Evolutionary conservation across 1,140 invertebrate species (phyloP), one percentile per base, ranked within the genome.

Genomic region (Episyrphus balteatus): DNA sequence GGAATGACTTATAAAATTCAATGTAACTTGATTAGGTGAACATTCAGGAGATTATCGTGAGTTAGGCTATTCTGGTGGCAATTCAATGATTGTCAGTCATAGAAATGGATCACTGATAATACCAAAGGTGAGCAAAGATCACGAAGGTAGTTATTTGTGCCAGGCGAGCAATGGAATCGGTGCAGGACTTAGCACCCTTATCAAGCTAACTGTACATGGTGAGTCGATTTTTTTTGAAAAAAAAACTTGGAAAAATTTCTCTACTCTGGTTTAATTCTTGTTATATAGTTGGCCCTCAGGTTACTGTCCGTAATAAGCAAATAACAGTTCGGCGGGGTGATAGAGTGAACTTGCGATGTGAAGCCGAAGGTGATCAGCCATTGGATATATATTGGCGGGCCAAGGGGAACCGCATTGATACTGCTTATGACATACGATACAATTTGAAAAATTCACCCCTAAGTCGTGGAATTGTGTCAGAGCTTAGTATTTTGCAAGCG

Each of bases 341-440:
- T 47, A 73, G 75, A 2, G 76, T 81, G 1, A 73, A 74, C 2
- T 65, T 93, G 17, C 71, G 79, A 26, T 93, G 90, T 59, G 79
- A 83, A 39, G 88, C 88, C 1, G 80, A 83, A 55, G 91, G 91
- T 5, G 90, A 93, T 70, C 77, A 79, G 57, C 90, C 89, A 2
- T 75, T 93, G 46, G 81, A 85, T 52, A 80, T 92, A 46, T 76
- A 80, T 17, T 92, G 89, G 83, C 52, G 56, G 47, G 55, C 55
- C 48, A 61, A 64, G 41, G 68, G 70, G 15, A 73, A 70, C 55
- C 66, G 66, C 32, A 67, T 76, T 47, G 68, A 73, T 60, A 67
- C 70, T 38, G 66, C 70, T 52, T 71, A 73, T 55, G 71, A 76
- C 50, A 70, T 75, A 52, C 71, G 71, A 55, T 74, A 62, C 42